Base-by-base conservation (phyloP, 1,140 invertebrate genomes). In the Aphaenogaster floridana region DNA sequence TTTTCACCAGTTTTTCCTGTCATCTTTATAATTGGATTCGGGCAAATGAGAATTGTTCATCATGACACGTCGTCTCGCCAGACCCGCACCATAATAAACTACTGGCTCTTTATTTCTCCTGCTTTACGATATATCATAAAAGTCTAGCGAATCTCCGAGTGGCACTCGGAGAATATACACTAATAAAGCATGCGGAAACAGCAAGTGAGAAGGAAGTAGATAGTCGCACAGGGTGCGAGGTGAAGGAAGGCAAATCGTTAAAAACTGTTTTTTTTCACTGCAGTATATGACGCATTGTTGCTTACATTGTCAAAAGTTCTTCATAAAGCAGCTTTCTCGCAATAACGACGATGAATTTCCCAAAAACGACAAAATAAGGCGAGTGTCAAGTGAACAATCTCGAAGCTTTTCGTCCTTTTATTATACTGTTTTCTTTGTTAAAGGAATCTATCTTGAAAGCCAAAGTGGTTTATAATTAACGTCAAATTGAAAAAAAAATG, bases 241-340 rank as follows among this genome's bases (percentile, higher is more conserved):
- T 28, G 36, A 71, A 34, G 15, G 17, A 28, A 74, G 28, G 11
- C 17, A 17, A 84, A 45, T 74, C 28, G 42, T 74, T 50, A 74
- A 84, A 57, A 48, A 74, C 69, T 39, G 15, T 48, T 36, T 63
- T 84, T 59, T 83, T 57, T 36, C 54, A 50, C 15, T 57, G 63
- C 9, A 63, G 36, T 34, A 11, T 72, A 36, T 42, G 39, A 59
- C 28, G 54, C 54, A 83, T 72, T 57, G 68, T 74, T 83, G 42
- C 80, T 83, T 61, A 50, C 45, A 74, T 61, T 74, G 80, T 84
- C 68, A 61, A 28, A 74, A 84, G 54, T 84, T 84, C 28, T 74
- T 84, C 28, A 83, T 83, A 84, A 84, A 84, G 42, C 28, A 61
- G 68, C 80, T 84, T 74, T 74, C 54, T 84, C 42, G 69, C 69